Percentiles rank a stretch among this genome's conserved stretches.
phyloP scores from a whole-genome alignment of 2,888 invertebrate genomes.

The Caradrina kadenii region DNA sequence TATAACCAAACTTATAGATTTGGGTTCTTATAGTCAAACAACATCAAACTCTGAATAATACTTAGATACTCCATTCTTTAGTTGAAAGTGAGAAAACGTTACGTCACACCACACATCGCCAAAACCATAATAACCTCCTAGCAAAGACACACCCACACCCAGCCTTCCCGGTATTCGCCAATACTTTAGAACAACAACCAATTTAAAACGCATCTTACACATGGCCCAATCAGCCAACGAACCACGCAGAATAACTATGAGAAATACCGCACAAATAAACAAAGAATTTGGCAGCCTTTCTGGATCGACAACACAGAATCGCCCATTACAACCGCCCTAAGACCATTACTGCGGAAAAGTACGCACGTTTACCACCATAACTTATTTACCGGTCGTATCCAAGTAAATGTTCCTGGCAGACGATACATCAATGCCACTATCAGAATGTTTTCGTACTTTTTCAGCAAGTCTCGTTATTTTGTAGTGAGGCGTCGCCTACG shows the following conservation, averaged over 20 bases:
- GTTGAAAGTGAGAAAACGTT: conserved; percentile 37
- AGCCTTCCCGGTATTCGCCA: conserved; percentile 9
- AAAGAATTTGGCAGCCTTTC: conserved; percentile 43
- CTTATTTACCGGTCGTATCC: conserved; percentile 50
- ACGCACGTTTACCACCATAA: conserved; percentile 45
- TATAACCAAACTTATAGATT: not conserved
- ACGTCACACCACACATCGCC: conserved; percentile 16
- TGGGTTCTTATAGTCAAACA: not conserved
- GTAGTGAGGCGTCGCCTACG: conserved; percentile 26
- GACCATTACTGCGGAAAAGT: conserved; percentile 36
- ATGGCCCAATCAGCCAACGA: conserved; percentile 41
- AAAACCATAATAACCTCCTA: conserved; percentile 27
- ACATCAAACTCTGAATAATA: not conserved
- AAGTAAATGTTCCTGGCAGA: conserved; percentile 44
- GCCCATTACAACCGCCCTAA: conserved; percentile 33
- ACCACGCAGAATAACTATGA: conserved; percentile 13
- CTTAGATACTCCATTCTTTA: not conserved
- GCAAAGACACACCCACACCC: conserved; percentile 26
- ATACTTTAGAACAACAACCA: conserved; percentile 35
- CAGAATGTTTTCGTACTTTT: conserved; percentile 50
- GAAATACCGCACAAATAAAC: conserved; percentile 45
- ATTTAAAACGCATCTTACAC: conserved; percentile 53
- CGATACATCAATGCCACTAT: conserved; percentile 58
- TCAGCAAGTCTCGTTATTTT: conserved; percentile 34
- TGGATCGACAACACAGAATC: conserved; percentile 24